phyloP scores from a whole-genome alignment of 2,888 invertebrate genomes.

The Thera britannica region DNA sequence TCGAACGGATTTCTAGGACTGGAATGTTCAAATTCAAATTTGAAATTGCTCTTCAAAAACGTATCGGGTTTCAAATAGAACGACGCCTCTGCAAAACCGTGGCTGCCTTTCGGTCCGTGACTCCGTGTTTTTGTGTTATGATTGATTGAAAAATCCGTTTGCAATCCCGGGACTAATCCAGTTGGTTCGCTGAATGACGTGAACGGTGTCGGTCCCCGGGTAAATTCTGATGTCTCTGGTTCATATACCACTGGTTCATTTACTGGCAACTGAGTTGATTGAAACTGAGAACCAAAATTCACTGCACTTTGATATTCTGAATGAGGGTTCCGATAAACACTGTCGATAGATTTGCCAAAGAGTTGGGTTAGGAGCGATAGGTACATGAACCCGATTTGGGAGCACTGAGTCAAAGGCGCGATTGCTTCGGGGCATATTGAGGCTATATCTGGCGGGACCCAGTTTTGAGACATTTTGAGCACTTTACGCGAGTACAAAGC shows the following conservation, averaged over 20 bases:
- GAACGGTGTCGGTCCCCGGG: conserved; percentile 14
- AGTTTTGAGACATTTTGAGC: conserved; percentile 61
- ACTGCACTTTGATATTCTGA: conserved; percentile 30
- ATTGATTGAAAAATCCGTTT: conserved; percentile 45
- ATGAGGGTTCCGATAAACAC: conserved; percentile 41
- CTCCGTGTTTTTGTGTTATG: conserved; percentile 50
- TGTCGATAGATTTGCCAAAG: conserved; percentile 82
- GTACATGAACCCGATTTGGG: conserved; percentile 84
- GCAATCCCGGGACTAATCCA: conserved; percentile 42
- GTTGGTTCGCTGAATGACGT: not conserved
- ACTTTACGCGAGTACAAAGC: conserved; percentile 11
- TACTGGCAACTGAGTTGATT: conserved; percentile 9
- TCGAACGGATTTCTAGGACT: conserved; percentile 41
- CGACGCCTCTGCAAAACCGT: conserved; percentile 50
- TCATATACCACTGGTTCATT: conserved; percentile 21
- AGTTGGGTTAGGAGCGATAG: conserved; percentile 83
- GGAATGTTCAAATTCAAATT: conserved; percentile 39
- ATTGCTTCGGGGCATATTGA: conserved; percentile 81
- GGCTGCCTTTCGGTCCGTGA: conserved; percentile 52
- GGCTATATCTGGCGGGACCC: conserved; percentile 85
- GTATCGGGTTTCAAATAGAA: conserved; percentile 54
- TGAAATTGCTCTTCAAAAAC: conserved; percentile 43
- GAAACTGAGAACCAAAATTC: conserved; percentile 14
- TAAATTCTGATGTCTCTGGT: conserved; percentile 16
- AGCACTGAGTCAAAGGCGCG: conserved; percentile 84